These are phyloP conservation scores for Nannoperca australis DNA, from an alignment of 2,797 vertebrate species.

Conservation along the genomic window DNA sequence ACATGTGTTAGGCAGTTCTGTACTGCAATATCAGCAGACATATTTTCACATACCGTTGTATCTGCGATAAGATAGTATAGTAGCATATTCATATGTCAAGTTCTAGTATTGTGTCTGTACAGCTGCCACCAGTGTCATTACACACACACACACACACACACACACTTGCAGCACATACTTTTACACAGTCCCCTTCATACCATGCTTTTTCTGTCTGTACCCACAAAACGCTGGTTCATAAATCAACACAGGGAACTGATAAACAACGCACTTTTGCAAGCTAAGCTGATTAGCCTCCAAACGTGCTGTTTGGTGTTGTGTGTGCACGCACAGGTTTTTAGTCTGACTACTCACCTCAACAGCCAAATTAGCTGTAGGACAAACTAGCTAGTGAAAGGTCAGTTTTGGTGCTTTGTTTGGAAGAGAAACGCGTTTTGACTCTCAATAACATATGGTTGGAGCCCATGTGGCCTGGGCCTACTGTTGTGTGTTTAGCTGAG, in stretches of 20 bases:
- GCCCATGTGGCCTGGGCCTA: conserved; percentile 38
- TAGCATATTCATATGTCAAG: neutral
- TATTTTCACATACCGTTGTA: neutral
- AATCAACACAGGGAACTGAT: conserved; percentile 65
- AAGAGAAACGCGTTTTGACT: conserved; percentile 24
- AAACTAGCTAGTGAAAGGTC: conserved; percentile 12
- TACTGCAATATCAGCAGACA: neutral
- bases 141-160: conserved; percentile 3
- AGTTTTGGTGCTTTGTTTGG: conserved; percentile 33
- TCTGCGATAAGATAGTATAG: neutral
- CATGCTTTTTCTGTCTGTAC: conserved; percentile 59
- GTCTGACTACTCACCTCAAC: conserved; percentile 10
- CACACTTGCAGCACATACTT: conserved; percentile 41
- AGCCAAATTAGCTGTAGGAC: conserved; percentile 20
- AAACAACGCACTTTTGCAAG: conserved; percentile 63
- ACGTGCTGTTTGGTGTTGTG: conserved; percentile 15
- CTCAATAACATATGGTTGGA: conserved; percentile 39
- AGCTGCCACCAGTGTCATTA: conserved; percentile 24
- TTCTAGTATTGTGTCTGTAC: conserved; percentile 1
- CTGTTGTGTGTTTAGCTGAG: conserved; percentile 36
- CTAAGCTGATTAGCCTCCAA: conserved; percentile 47
- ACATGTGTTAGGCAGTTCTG: neutral
- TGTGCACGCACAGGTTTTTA: conserved; percentile 23
- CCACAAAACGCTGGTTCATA: conserved; percentile 66
- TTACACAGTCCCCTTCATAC: conserved; percentile 55